These are phyloP conservation scores for Macquaria australasica DNA, from an alignment of 2,113 vertebrate species.

Conservation along the genomic window DNA sequence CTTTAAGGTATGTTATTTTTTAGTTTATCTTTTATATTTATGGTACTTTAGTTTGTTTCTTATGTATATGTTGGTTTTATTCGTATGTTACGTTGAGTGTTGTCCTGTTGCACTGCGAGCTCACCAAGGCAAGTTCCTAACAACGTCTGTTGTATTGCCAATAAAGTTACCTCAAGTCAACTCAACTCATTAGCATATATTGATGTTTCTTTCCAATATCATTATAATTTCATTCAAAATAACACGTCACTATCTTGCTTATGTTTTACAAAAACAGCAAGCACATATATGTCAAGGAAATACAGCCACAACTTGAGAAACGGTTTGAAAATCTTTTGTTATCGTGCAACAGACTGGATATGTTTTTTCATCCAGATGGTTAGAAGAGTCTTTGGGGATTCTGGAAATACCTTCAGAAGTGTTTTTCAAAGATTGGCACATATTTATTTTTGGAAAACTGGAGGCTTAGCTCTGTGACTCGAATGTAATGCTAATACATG, in stretches of 20 bases:
- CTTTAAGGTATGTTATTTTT: neutral
- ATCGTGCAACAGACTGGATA: too few relatives aligned
- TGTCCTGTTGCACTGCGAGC: neutral
- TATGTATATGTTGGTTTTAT: neutral
- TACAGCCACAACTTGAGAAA: neutral
- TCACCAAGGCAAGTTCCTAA: neutral
- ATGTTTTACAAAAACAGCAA: neutral
- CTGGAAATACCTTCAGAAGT: neutral
- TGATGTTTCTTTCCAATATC: neutral
- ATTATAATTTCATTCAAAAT: neutral
- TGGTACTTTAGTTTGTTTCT: neutral
- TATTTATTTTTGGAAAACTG: neutral
- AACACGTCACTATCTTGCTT: neutral
- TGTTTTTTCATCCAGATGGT: constrained; percentile 12
- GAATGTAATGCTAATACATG: neutral
- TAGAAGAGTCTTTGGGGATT: neutral
- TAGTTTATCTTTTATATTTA: neutral
- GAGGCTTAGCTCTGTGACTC: neutral
- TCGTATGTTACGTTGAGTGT: neutral
- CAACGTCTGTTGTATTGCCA: neutral
- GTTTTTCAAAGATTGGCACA: neutral
- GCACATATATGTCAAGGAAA: neutral
- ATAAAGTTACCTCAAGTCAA: neutral
- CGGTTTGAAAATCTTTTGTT: neutral
- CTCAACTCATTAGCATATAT: neutral